These are phyloP conservation scores for Octodon degus DNA, from an alignment of 2,113 vertebrate species.

Conservation along the genomic window DNA sequence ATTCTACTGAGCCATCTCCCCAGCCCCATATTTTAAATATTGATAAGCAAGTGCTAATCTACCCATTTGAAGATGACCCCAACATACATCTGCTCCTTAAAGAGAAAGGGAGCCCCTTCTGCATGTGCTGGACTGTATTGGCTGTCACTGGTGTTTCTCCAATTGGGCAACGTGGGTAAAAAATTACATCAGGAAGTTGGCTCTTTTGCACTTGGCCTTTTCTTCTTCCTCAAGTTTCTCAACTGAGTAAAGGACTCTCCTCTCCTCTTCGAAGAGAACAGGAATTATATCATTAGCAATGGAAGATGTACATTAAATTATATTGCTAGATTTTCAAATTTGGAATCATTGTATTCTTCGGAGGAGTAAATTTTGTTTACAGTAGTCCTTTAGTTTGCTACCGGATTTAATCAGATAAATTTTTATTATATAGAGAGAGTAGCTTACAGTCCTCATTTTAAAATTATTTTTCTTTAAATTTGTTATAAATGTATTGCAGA, in stretches of 20 bases:
- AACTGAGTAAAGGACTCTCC: neutral
- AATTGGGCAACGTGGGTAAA: neutral
- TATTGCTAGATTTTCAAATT: neutral
- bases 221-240: neutral
- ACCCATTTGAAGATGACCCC: neutral
- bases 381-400: neutral
- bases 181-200: neutral
- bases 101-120: fast-evolving
- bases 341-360: neutral
- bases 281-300: no score
- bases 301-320: neutral
- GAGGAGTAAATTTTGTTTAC: neutral
- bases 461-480: neutral
- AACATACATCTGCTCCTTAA: fast-evolving
- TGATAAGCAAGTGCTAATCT: neutral
- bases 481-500: neutral
- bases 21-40: neutral
- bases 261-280: neutral
- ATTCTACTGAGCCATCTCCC: no score
- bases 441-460: neutral
- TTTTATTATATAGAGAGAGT: neutral
- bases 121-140: fast-evolving
- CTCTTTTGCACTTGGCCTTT: neutral
- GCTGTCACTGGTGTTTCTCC: fast-evolving
- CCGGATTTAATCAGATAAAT: neutral